Evolutionary conservation across 2,888 invertebrate species (phyloP).

Genomic region (Drosophila setosimentum): DNA sequence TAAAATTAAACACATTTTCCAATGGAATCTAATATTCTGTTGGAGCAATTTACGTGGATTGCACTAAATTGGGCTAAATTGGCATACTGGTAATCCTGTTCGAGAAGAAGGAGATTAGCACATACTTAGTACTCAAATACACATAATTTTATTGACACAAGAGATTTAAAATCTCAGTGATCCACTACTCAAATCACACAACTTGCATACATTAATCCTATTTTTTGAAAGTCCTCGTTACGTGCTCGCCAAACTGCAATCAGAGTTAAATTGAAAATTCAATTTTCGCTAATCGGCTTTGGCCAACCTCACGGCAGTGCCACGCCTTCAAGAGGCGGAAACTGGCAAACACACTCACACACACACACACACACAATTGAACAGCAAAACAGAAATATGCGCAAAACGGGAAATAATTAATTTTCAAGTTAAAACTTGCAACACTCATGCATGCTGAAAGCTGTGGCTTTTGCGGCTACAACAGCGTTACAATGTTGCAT

Average conservation of each 20-base stretch:
- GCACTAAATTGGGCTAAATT: slow-evolving; percentile 10
- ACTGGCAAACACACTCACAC: slow-evolving; percentile 4
- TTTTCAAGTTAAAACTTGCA: slow-evolving; percentile 29
- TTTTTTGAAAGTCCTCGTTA: slow-evolving; percentile 7
- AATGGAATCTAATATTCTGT: slow-evolving; percentile 1
- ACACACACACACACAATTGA: slow-evolving; percentile 2
- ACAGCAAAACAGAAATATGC: slow-evolving; percentile 7
- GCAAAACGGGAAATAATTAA: slow-evolving; percentile 36
- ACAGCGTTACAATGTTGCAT: slow-evolving; percentile 22
- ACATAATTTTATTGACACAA: slow-evolving; percentile 15
- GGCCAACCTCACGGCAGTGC: slow-evolving; percentile 55
- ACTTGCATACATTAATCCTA: slow-evolving; percentile 64
- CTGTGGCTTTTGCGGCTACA: slow-evolving; percentile 38
- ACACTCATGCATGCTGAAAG: slow-evolving; percentile 17
- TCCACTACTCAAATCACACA: slow-evolving; percentile 49
- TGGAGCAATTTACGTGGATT: too few relatives aligned
- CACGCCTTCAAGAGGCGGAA: slow-evolving; percentile 32
- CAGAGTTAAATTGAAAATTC: slow-evolving; percentile 74
- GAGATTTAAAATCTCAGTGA: slow-evolving; percentile 26
- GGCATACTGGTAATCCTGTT: slow-evolving; percentile 6
- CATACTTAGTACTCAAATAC: slow-evolving; percentile 5
- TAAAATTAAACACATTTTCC: neutral
- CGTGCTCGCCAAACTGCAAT: slow-evolving; percentile 58
- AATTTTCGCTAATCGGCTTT: slow-evolving; percentile 78
- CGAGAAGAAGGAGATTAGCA: slow-evolving; percentile 11